Evolutionary conservation across 2,113 vertebrate species (phyloP), one percentile per base, ranked within the genome.

Genomic region (Laticauda laticaudata): DNA sequence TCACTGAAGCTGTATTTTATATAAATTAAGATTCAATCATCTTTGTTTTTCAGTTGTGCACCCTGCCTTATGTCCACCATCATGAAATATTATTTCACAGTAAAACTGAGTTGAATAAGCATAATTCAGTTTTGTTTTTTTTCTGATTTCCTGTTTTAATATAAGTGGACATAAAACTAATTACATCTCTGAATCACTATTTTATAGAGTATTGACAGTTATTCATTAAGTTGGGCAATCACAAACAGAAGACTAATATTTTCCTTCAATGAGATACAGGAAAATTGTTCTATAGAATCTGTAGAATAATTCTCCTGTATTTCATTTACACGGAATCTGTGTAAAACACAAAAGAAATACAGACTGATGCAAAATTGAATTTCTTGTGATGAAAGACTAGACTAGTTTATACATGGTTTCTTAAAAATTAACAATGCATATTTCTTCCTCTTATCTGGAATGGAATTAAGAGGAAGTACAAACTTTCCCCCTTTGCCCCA

Each of bases 111-210:
- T 55, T 93, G 24, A 96, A 91, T 93, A 69, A 96, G 21, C 89
- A 94, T 95, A 96, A 94, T 97, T 96, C 95, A 92, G 86, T 94
- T 94, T 94, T 94, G 69, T 94, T 95, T 94, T 90, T 94, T 90
- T 43, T 92, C 96, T 95, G 89, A 94, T 95, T 95, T 95, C 94
- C 64, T n/a, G 1, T 91, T 96, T 96, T 95, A 95, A 95, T 95
- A 94, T 94, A 88, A 96, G 93, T 92, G 93, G 93, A 95, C 92
- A 94, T 92, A 97, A 97, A 96, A 9, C 18, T 85, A 97, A 95
- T 97, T 96, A 96, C 93, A 92, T 94, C 92, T 94, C 91, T 95
- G 93, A 95, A 55, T 45, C 24, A 91, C 89, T 29, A 34, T 95
- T 29, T 92, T 95, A 14, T 20, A 91, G 75, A 89, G 24, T 55